These are phyloP conservation scores for Gymnoscopelus microlampas DNA, from an alignment of 2,797 vertebrate genomes.

Conservation along the genomic window DNA sequence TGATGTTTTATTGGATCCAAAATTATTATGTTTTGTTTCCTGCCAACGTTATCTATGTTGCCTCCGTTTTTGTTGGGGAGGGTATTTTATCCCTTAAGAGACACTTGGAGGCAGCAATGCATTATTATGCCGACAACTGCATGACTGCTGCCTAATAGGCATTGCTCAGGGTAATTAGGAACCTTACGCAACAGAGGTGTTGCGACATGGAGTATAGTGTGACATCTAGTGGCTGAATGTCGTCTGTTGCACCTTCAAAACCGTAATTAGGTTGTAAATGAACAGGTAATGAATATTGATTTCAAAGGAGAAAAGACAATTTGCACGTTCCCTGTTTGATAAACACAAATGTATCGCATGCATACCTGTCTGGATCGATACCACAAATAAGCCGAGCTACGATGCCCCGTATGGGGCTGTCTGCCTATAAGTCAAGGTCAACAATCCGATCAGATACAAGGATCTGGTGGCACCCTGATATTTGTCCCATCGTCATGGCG, in stretches of 20 bases:
- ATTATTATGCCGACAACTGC: no score
- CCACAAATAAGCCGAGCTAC: background rate
- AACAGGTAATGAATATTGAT: constrained; percentile 62
- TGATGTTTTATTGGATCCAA: no score
- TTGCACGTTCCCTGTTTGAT: constrained; percentile 13
- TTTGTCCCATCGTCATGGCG: constrained; percentile 27
- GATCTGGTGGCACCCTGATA: constrained; percentile 24
- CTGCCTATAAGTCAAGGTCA: constrained; percentile 43
- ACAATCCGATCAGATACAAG: constrained; percentile 16
- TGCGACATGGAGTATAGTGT: constrained; percentile 16
- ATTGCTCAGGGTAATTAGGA: no score
- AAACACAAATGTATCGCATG: constrained; percentile 9
- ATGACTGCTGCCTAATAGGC: no score
- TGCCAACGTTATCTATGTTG: no score
- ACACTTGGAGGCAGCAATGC: no score
- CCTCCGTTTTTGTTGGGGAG: no score
- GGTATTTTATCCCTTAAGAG: no score
- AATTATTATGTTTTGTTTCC: no score
- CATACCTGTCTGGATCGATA: constrained; percentile 21
- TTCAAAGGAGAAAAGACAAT: constrained; percentile 8
- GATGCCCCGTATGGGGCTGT: constrained; percentile 2
- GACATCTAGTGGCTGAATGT: no score
- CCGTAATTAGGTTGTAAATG: constrained; percentile 56
- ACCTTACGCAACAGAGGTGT: constrained; percentile 56
- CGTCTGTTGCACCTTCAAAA: constrained; percentile 9